Percentiles rank a stretch among this genome's conserved stretches.
These are phyloP conservation scores for Rhipidura dahli DNA, from an alignment of 2,113 vertebrate species.

Conservation along the genomic window DNA sequence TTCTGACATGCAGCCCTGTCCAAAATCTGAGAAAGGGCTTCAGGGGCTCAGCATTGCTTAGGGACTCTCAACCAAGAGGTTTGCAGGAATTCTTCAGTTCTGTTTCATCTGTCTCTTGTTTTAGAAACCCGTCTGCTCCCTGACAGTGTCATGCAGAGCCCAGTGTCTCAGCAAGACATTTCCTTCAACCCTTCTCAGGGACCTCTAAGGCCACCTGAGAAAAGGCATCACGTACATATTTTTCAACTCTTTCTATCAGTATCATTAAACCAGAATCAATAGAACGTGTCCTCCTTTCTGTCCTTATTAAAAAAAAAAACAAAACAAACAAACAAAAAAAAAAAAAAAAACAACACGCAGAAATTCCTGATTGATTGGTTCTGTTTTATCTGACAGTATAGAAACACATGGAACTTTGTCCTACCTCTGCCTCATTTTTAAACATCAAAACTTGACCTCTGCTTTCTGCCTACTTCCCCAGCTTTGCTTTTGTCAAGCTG, in stretches of 20 bases:
- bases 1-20: background rate
- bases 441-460: slow-evolving; percentile 3
- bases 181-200: background rate
- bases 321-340: too few species aligned
- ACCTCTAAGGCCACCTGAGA: background rate
- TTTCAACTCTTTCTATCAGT: background rate
- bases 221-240: background rate
- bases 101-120: background rate
- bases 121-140: background rate
- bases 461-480: background rate
- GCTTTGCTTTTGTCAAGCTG: slow-evolving; percentile 34
- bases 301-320: background rate
- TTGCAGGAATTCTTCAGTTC: background rate
- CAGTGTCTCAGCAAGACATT: background rate
- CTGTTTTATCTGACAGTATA: background rate
- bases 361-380: background rate
- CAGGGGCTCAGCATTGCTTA: background rate
- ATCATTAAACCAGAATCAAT: background rate
- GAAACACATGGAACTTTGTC: background rate
- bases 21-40: background rate
- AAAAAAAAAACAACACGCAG: background rate
- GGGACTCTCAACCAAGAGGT: background rate
- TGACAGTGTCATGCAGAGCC: background rate
- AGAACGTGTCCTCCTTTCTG: background rate
- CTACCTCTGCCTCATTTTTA: background rate